Evolutionary conservation across 2,888 invertebrate species (phyloP).

Genomic region (Alloscopus bannaensis): DNA sequence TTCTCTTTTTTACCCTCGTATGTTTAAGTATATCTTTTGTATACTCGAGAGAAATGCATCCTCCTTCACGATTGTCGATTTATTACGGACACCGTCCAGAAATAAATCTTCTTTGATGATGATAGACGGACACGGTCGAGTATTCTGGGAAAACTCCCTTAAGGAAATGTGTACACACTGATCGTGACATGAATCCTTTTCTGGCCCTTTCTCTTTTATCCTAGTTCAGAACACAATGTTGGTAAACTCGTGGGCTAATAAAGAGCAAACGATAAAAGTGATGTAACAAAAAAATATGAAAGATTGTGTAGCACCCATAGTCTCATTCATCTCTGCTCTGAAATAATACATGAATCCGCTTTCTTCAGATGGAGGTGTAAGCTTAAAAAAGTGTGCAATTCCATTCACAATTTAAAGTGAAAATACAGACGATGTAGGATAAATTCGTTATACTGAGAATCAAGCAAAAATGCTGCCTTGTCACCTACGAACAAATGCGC

Average conservation of each 20-base stretch:
- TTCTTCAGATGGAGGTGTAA: not conserved
- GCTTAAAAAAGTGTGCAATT: not conserved
- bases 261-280: too few species aligned
- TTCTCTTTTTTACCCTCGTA: too few species aligned
- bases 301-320: not conserved
- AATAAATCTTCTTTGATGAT: not conserved
- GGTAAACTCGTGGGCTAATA: not conserved
- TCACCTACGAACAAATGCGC: too few species aligned
- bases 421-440: too few species aligned
- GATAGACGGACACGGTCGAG: not conserved
- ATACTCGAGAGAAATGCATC: too few species aligned
- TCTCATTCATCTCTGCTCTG: not conserved
- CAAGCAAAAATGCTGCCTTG: too few species aligned
- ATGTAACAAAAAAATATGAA: not conserved
- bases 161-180: not conserved
- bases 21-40: too few species aligned
- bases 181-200: too few species aligned
- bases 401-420: not conserved
- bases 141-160: too few species aligned
- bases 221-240: not conserved
- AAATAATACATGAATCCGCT: not conserved
- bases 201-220: too few species aligned
- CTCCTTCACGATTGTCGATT: not conserved
- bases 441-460: too few species aligned
- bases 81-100: not conserved